Evolutionary conservation across 2,113 vertebrate genomes (phyloP), one percentile per base, ranked within the genome.

Genomic region (Paratilapia polleni): DNA sequence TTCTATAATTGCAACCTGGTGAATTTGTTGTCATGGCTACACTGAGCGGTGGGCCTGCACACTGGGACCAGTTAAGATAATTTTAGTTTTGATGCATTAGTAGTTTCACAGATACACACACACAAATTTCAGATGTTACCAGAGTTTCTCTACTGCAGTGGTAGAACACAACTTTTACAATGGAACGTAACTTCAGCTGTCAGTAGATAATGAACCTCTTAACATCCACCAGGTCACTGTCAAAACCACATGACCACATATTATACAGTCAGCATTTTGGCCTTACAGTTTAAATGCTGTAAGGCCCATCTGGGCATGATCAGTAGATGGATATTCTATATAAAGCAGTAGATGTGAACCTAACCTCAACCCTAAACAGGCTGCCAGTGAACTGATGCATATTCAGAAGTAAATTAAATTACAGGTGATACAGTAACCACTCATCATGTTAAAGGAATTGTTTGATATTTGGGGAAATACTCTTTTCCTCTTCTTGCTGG

Each of bases 21-120:
- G 84, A 92, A 87, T 84, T 60, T 87, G 93, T 94, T 91, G 91
- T 91, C 92, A 96, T 94, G 93, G 88, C 81, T 74, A 95, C 90
- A 49, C 80, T 43, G 85, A 91, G 89, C 38, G 66, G 74, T 80
- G 88, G 85, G 64, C 52, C 62, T 31, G 61, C 76, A 11, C 88
- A 85, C 78, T 87, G 93, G 86, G 88, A 78, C 84, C 88, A 82
- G 83, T 89, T 81, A 76, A 57, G 86, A 84, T 86, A 7, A 91
- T 86, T 92, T 88, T 82, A 89, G 80, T 88, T 87, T 83, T 86
- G 87, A 89, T 91, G 84, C 75, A 81, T 89, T 92, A 81, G 90
- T 90, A 90, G 14, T 82, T 91, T 91, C 74, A 80, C 85, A 84
- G 86, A 80, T 87, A 85, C 81, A 83, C 66, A 77, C 64, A 76